Base-by-base conservation (phyloP, 2,113 vertebrate genomes). In the Charina bottae region DNA sequence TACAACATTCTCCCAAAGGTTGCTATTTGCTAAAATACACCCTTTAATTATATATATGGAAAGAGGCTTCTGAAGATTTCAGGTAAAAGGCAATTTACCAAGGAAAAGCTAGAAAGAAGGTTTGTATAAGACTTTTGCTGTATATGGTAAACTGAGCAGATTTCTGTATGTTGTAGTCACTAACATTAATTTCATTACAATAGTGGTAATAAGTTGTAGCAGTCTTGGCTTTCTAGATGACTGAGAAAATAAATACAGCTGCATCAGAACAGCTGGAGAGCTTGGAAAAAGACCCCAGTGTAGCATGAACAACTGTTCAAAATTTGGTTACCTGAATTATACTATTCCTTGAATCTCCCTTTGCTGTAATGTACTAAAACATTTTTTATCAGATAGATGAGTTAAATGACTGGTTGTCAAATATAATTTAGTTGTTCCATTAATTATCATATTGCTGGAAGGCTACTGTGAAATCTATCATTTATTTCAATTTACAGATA, bases 231-330 rank as follows among this genome's bases (percentile, higher is more conserved):
- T 95, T 95, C 96, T 97, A 97, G 96, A 96, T 96, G 96, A 96
- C 95, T 97, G 94, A 96, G 95, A 97, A 96, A 96, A 96, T 94
- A 93, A 62, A 95, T 96, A 94, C 97, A 97, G 96, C 96, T 97
- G 97, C 89, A 1, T 94, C 90, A 0, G 89, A 2, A n/a, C 92
- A 95, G 90, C 94, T 93, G 93, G 84, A 1, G 88, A 91, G 92
- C 78, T 88, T 85, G 58, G 33, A 96, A 86, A 89, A 91, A 93
- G 94, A 94, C 95, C 95, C 95, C 95, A 96, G 90, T 94, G 83
- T 89, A 91, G 94, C 95, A 94, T 93, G 95, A 97, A 92, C 93
- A 95, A 93, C 94, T 93, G 94, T 83, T 95, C 96, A 95, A 95
- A 96, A 95, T 96, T 94, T 90, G 94, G 94, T 93, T 97, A 95